phyloP scores from a whole-genome alignment of 2,888 invertebrate species.

The Hirtodrosophila duncani region DNA sequence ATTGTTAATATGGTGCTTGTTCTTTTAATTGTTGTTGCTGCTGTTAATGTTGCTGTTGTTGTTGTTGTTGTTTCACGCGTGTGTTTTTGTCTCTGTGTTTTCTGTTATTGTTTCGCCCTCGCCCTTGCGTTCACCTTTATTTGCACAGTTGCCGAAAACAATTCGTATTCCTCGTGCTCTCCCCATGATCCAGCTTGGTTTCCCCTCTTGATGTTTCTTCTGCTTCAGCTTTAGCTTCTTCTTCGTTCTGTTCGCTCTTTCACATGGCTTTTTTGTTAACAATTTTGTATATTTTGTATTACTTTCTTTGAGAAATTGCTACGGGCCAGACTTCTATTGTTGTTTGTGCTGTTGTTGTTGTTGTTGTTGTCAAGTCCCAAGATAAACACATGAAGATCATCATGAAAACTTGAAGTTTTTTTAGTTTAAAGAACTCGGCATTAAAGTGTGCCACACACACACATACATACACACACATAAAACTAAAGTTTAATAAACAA shows the following conservation, averaged over 20 bases:
- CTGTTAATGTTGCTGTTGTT: slow-evolving; percentile 5
- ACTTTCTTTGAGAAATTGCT: too few relatives aligned
- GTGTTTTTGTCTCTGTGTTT: slow-evolving; percentile 15
- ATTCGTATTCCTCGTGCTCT: background rate
- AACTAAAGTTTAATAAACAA: slow-evolving; percentile 51
- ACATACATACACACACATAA: too few relatives aligned
- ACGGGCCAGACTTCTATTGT: too few relatives aligned
- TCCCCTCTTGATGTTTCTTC: slow-evolving; percentile 9
- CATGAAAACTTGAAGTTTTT: slow-evolving; percentile 2
- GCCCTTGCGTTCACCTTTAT: slow-evolving; percentile 26
- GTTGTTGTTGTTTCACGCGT: slow-evolving; percentile 15
- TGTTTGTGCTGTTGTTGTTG: too few relatives aligned
- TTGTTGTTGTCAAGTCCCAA: too few relatives aligned
- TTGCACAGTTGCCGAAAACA: slow-evolving; percentile 51
- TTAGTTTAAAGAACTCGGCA: slow-evolving; percentile 12
- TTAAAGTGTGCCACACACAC: slow-evolving; percentile 62
- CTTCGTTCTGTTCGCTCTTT: too few relatives aligned
- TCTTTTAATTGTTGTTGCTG: slow-evolving; percentile 3
- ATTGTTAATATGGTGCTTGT: slow-evolving; percentile 1
- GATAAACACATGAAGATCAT: slow-evolving; percentile 6
- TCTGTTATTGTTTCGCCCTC: slow-evolving; percentile 7
- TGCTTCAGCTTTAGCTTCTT: slow-evolving; percentile 6
- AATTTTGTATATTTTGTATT: too few relatives aligned
- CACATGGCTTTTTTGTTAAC: too few relatives aligned
- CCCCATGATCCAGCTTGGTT: background rate